phyloP scores from a whole-genome alignment of 2,888 invertebrate genomes.

The Hydraecia micacea region DNA sequence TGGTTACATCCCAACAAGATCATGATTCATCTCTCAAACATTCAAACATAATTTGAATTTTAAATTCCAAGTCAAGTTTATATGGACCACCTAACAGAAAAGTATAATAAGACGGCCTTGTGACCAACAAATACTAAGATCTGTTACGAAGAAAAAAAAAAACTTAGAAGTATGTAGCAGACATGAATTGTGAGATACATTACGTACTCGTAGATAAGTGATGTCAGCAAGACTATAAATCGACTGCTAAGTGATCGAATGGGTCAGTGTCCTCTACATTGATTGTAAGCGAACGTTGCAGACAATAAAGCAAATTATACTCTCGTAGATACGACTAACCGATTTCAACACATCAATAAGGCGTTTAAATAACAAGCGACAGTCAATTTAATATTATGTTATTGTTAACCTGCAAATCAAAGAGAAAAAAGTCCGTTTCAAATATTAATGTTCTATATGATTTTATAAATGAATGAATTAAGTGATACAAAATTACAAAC shows the following conservation, averaged over 20 bases:
- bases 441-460: constrained; percentile 41
- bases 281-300: constrained; percentile 78
- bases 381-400: constrained; percentile 58
- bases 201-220: constrained; percentile 68
- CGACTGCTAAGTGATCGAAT: constrained; percentile 75
- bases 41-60: constrained; percentile 69
- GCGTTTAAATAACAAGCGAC: constrained; percentile 67
- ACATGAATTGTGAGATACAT: constrained; percentile 62
- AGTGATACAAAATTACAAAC: constrained; percentile 66
- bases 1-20: constrained; percentile 65
- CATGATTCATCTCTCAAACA: constrained; percentile 73
- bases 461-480: constrained; percentile 49
- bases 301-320: constrained; percentile 83
- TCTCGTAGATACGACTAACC: constrained; percentile 69
- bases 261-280: constrained; percentile 84
- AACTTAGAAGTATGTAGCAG: constrained; percentile 36
- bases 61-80: constrained; percentile 64
- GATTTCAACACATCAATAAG: constrained; percentile 71
- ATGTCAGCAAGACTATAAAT: constrained; percentile 76
- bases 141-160: constrained; percentile 39
- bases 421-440: constrained; percentile 5
- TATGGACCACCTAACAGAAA: constrained; percentile 59
- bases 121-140: constrained; percentile 51
- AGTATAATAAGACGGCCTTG: constrained; percentile 57
- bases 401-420: constrained; percentile 39